Evolutionary conservation across 2,888 invertebrate genomes (phyloP), one percentile per base, ranked within the genome.

Genomic region (Hydrotaea cyrtoneurina): DNA sequence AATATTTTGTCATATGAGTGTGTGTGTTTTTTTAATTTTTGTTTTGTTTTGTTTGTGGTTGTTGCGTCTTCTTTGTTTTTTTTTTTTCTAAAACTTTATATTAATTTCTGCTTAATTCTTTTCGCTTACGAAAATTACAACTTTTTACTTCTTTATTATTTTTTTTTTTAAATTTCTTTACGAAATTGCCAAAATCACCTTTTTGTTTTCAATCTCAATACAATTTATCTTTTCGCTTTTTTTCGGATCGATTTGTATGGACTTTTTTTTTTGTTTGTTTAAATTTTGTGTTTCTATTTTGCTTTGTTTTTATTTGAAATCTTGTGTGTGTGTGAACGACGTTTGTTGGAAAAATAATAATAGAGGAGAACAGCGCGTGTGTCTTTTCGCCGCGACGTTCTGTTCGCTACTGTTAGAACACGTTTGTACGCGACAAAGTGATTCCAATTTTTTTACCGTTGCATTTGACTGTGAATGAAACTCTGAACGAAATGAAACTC

Each of bases 361-460:
- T 57, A 59, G 73, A 79, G 86, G 88, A 88, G 43, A 46, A 69
- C 46, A 90, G 87, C 91, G 90, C 91, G 91, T 90, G 91, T 90
- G 90, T 92, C 91, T 89, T 91, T 89, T 91, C 92, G 90, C 91
- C 91, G 91, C 92, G 92, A 92, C 92, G 92, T 89, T 89, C 89
- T 88, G 87, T 89, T 91, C 91, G 92, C 91, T 90, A 92, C 91
- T 92, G 85, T 85, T 82, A 74, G 81, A 85, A 80, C 79, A 85
- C 85, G 85, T 85, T 85, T 90, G 89, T 89, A 90, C 89, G 90
- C 88, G 87, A 83, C 81, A 85, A 81, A 82, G 88, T 87, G 86
- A 87, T 85, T 85, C 82, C 79, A 82, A 82, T 77, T 89, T 90
- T 31, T 79, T 89, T 89, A 90, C 88, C 86, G 87, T 87, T 87